Base-by-base conservation (phyloP, 2,113 vertebrate genomes). In the Numenius arquata region DNA sequence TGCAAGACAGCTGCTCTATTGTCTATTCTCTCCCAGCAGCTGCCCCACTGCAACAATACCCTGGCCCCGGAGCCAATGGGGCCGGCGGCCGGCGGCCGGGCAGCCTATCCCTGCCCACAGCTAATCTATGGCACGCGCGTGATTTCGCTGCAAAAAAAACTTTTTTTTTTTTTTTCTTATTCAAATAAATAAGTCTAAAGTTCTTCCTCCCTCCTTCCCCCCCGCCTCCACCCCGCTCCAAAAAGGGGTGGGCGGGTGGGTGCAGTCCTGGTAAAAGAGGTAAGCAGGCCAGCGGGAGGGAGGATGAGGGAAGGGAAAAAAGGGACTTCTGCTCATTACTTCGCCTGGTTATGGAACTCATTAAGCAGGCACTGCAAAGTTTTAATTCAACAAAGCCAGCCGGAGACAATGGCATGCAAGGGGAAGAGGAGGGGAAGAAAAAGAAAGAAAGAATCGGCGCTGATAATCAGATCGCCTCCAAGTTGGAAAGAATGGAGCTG, bases 1-100 rank as follows among this genome's bases (percentile, higher is more conserved):
- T 98, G 99, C 98, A 98, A 98, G 99, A 99, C 99, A 99, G 99
- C 99, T 99, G 99, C 99, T 99, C 99, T 98, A 99, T 99, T 99
- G 99, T 99, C 98, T 99, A 98, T 98, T 98, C 99, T 99, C 99
- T 99, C 99, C 98, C 98, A 98, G 99, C 99, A 99, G 99, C 99
- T 99, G 99, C 99, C 99, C 98, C 98, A 96, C 97, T 95, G 97
- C 98, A 97, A 98, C 98, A 98, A 98, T 98, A 91, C 97, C 95
- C 95, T 59, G 6, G 96, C 93, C 91, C 93, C 66, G 93, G 98
- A 97, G 96, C 99, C 99, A 99, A 99, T 99, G 98, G 96, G 92
- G 95, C 96, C 91, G 81, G 90, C 88, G 98, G 98, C 97, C 95
- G 98, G 97, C 95, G 97, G 94, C 89, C 68, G 41, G 94, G 92